Evolutionary conservation across 1,140 invertebrate genomes (phyloP), one percentile per base, ranked within the genome.

Genomic region (Drosophila prosaltans): DNA sequence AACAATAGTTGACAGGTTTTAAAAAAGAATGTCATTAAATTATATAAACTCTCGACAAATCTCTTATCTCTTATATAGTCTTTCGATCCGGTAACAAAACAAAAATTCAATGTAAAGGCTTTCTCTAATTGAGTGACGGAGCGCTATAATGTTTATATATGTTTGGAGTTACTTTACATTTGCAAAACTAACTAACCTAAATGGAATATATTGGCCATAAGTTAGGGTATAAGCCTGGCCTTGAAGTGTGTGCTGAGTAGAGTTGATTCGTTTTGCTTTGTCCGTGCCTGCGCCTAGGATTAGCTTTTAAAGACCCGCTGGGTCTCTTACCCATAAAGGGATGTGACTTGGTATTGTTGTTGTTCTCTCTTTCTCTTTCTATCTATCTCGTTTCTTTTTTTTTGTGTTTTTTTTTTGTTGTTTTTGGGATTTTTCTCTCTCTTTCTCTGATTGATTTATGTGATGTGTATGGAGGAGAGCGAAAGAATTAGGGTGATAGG

Each of bases 361-460:
- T 57, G 11, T 57, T 45, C 16, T 45, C n/a, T 16, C 41, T 7
- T 0, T 16, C 41, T 16, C 11, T 16, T 1, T 45, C 41, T 16
- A 5, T 16, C 41, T 16, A 5, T 57, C 21, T 57, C 54, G 9
- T 28, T 24, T n/a, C 0, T 55, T n/a, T 5, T 30, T 30, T 28
- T 55, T n/a, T 57, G 2, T 16, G 10, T 45, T 11, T 45, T 45
- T 45, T 45, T 16, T 45, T 1, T 45, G 3, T 7, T 16, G 41
- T 45, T 57, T 57, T 57, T 30, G 24, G 26, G 26, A 57, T 57
- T 57, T 57, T 57, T 57, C 54, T 57, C 54, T 57, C 54, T 57
- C 28, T 57, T 57, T 57, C 78, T 65, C 78, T 85, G 81, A 84
- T 84, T 84, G 81, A 84, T 85, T 84, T 84, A 84, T 84, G 81